Percentiles rank a stretch among this genome's conserved stretches.
These are phyloP conservation scores for Geopemphigus sp. DNA, from an alignment of 1,140 invertebrate genomes.

Conservation along the genomic window DNA sequence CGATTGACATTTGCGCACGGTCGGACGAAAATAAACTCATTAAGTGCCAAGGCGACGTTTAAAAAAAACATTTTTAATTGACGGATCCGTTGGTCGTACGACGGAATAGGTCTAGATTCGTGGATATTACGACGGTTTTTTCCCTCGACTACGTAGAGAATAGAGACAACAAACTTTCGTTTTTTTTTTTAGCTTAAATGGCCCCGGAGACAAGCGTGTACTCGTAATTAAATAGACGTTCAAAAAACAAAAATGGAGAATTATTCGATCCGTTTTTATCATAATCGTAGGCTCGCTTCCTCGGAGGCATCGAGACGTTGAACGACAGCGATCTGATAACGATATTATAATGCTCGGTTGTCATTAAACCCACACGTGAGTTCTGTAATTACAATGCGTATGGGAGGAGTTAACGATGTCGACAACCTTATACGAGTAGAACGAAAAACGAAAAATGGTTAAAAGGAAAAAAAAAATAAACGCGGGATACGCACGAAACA, in stretches of 20 bases:
- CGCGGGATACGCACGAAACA: constrained; percentile 8
- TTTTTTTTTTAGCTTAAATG: neutral
- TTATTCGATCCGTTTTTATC: constrained; percentile 27
- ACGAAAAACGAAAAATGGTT: too few relatives aligned
- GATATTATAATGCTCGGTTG: constrained; percentile 45
- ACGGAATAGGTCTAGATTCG: neutral
- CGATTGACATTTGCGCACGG: constrained; percentile 3
- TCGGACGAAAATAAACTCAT: constrained; percentile 22
- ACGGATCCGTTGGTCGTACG: neutral
- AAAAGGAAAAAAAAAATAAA: constrained; percentile 34
- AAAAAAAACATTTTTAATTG: neutral
- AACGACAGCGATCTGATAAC: constrained; percentile 49
- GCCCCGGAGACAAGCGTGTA: constrained; percentile 23
- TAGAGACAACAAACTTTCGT: neutral
- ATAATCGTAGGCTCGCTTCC: constrained; percentile 24
- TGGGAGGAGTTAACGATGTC: constrained; percentile 46
- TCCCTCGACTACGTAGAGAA: neutral
- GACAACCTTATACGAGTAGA: constrained; percentile 42
- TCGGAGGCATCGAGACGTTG: constrained; percentile 42
- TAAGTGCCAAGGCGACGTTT: neutral
- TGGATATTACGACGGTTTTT: neutral
- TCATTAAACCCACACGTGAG: constrained; percentile 45
- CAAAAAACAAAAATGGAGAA: neutral
- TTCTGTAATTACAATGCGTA: constrained; percentile 43
- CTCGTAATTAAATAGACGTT: constrained; percentile 40